Evolutionary conservation across 2,797 vertebrate species (phyloP), one percentile per base, ranked within the genome.

Genomic region (Halcyon chelicuti): DNA sequence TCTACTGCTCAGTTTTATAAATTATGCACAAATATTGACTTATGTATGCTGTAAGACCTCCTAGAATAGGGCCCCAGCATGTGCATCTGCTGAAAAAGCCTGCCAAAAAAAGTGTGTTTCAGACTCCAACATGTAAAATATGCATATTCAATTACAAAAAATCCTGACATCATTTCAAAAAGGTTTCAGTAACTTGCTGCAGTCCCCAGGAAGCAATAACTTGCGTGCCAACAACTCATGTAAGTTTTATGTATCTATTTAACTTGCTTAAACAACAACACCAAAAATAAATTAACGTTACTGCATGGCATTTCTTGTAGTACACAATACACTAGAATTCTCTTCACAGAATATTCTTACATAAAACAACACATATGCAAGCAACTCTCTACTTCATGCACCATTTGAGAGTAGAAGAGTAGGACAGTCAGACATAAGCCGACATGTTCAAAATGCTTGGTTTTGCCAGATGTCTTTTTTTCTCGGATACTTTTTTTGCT

Each of bases 391-490:
- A 37, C 21, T 78, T 54, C 29, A 65, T 47, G 12, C 14, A 68
- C 40, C 31, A 49, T 85, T 92, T 91, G 47, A 85, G 31, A 68
- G 35, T 40, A 74, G 74, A 35, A 37, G 23, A 55, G 42, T 55
- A 78, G 65, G 57, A 40, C 40, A 88, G 52, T 61, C 40, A 79
- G 35, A 20, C 77, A 68, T 77, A 88, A 92, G 10, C 28, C 76
- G 18, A 47, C 51, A 78, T 57, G 17, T 54, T 89, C 83, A 96
- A 95, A 82, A 73, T 76, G 17, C 5, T 7, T 66, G n/a, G 22
- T 93, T 93, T 95, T 58, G n/a, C 88, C 96, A 97, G 93, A 95
- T 94, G 81, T 93, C 96, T 95, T 94, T 70, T 74, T 95, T 97
- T 94, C 51, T 17, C 88, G 71, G 37, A 84, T 75, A 61, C 16